Percentiles rank a stretch among this genome's conserved stretches.
These are phyloP conservation scores for Lordiphosa clarofinis DNA, from an alignment of 1,140 invertebrate species.

Conservation along the genomic window DNA sequence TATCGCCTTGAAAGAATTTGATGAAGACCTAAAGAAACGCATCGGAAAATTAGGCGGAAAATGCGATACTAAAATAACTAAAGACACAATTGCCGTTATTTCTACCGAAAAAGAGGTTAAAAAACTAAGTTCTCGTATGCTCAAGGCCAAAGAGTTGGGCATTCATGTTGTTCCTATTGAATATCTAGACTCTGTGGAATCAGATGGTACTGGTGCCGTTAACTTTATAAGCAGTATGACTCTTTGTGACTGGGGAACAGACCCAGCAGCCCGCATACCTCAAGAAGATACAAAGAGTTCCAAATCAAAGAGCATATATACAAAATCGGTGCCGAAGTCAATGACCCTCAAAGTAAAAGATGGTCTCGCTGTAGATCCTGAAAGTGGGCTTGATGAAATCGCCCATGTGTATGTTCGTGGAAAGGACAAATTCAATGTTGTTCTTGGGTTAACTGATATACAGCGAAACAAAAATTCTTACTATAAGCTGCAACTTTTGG, in stretches of 20 bases:
- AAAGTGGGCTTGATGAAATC: slow-evolving; percentile 88
- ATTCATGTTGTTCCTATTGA: slow-evolving; percentile 91
- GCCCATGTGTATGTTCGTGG: slow-evolving; percentile 89
- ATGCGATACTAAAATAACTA: slow-evolving; percentile 84
- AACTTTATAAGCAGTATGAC: slow-evolving; percentile 86
- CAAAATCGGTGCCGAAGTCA: slow-evolving; percentile 84
- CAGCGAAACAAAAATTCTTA: slow-evolving; percentile 93
- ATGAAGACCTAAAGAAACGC: slow-evolving; percentile 84
- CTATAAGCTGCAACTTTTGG: slow-evolving; percentile 96
- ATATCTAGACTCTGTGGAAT: slow-evolving; percentile 87
- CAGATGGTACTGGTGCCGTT: slow-evolving; percentile 82
- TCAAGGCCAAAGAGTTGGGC: slow-evolving; percentile 84
- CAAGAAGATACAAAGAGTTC: slow-evolving; percentile 82
- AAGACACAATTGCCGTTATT: slow-evolving; percentile 87
- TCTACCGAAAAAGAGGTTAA: slow-evolving; percentile 86
- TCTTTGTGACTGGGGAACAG: slow-evolving; percentile 91
- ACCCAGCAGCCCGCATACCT: slow-evolving; percentile 83
- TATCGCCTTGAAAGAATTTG: slow-evolving; percentile 82
- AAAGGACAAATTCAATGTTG: slow-evolving; percentile 87
- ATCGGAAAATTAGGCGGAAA: slow-evolving; percentile 89
- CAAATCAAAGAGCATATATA: slow-evolving; percentile 85
- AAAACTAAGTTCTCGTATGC: slow-evolving; percentile 85
- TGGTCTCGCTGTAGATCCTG: slow-evolving; percentile 93
- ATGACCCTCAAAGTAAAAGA: slow-evolving; percentile 92
- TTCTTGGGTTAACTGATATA: slow-evolving; percentile 92